phyloP scores from a whole-genome alignment of 2,113 vertebrate species.

The Carassius gibelio region DNA sequence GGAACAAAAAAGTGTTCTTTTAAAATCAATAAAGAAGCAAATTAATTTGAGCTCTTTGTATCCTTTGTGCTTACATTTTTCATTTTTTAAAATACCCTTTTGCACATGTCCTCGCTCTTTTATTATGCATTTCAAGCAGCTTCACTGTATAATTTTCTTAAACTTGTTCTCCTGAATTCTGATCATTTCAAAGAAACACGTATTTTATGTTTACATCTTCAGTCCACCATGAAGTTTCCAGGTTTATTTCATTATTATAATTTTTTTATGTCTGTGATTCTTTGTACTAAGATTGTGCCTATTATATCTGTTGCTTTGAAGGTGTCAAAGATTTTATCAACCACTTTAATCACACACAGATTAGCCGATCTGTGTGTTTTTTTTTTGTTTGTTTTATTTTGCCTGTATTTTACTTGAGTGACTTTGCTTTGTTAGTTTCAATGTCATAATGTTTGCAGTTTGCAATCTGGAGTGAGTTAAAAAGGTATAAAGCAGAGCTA shows the following conservation, averaged over 20 bases:
- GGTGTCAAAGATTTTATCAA: neutral
- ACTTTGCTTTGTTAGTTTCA: neutral
- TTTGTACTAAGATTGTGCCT: neutral
- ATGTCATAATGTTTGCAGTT: neutral
- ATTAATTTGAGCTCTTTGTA: neutral
- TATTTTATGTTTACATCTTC: neutral
- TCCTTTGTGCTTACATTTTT: neutral
- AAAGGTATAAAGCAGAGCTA: neutral
- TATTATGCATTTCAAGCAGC: neutral
- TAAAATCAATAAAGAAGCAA: neutral
- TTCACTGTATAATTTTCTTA: neutral
- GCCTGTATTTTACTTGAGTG: neutral
- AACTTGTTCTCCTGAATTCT: neutral
- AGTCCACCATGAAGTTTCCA: neutral
- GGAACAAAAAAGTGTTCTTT: neutral
- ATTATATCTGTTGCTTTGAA: conserved; percentile 18
- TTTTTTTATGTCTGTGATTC: neutral
- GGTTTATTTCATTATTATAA: neutral
- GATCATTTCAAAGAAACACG: neutral
- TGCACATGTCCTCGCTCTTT: neutral
- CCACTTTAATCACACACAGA: neutral
- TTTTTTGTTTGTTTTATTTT: neutral
- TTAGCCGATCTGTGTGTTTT: neutral
- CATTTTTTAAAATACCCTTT: neutral
- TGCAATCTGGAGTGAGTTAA: conserved; percentile 15